These are phyloP conservation scores for Hydriomena furcata DNA, from an alignment of 2,888 invertebrate genomes.

Conservation along the genomic window DNA sequence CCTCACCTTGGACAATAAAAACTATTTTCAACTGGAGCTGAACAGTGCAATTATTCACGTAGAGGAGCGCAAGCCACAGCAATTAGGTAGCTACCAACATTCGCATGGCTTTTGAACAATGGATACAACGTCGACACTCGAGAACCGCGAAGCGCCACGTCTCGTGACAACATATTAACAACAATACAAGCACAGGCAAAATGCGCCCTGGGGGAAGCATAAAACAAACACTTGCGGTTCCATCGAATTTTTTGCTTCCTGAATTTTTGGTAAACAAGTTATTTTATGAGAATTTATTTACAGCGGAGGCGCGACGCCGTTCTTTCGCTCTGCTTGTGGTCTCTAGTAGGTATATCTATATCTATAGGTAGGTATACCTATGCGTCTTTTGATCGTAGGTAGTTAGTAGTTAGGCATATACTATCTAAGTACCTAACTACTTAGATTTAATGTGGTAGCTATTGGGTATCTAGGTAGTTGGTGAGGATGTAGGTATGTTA, in stretches of 20 bases:
- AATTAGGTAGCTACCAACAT: slow-evolving; percentile 44
- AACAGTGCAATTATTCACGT: slow-evolving; percentile 49
- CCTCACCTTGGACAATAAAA: slow-evolving; percentile 37
- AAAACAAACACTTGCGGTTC: slow-evolving; percentile 34
- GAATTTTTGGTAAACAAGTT: slow-evolving; percentile 3
- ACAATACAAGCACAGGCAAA: slow-evolving; percentile 39
- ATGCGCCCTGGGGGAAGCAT: slow-evolving; percentile 25
- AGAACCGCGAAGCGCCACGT: slow-evolving; percentile 31
- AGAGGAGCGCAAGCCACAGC: slow-evolving; percentile 46
- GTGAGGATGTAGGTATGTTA: too few species aligned
- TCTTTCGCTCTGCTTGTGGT: too few species aligned
- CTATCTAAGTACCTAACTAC: too few species aligned
- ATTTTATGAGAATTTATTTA: slow-evolving; percentile 5
- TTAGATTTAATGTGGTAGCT: too few species aligned
- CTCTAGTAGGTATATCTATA: too few species aligned
- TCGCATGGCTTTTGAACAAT: slow-evolving; percentile 48
- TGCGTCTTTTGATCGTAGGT: too few species aligned
- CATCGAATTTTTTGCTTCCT: slow-evolving; percentile 40
- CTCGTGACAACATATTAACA: slow-evolving; percentile 38
- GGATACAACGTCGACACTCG: slow-evolving; percentile 38
- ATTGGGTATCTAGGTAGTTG: too few species aligned
- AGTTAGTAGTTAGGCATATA: too few species aligned
- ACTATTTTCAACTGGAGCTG: slow-evolving; percentile 44
- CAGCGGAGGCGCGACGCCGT: too few species aligned
- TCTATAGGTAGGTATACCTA: too few species aligned